Conservation (phyloP, 2,888 invertebrate species). For the Carcina quercana region DNA sequence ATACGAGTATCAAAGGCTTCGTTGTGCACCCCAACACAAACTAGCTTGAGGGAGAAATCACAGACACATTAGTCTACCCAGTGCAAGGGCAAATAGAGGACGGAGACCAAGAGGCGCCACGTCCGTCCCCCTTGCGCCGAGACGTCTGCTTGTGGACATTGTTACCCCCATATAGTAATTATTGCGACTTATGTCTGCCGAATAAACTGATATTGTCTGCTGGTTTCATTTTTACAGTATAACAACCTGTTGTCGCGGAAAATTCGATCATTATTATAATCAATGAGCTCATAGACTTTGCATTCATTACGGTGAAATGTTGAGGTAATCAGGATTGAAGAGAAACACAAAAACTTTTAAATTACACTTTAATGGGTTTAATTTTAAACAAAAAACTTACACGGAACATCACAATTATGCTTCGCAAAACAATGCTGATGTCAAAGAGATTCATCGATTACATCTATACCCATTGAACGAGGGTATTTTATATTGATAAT, state of each 20-base stretch:
- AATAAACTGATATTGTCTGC: too few species aligned
- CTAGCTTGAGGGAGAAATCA: neutral
- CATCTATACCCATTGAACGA: constrained; percentile 23
- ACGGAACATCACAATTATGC: constrained; percentile 75
- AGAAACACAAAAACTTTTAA: constrained; percentile 28
- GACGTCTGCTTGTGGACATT: neutral
- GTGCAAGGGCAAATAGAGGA: constrained; percentile 4
- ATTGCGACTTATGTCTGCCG: too few species aligned
- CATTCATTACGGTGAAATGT: too few species aligned
- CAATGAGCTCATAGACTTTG: too few species aligned
- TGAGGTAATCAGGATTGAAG: too few species aligned
- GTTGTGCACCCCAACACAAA: neutral
- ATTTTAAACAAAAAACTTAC: constrained; percentile 67
- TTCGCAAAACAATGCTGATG: constrained; percentile 67
- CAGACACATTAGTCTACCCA: constrained; percentile 7
- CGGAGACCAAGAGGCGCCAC: constrained; percentile 9
- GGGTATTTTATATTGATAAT: constrained; percentile 25
- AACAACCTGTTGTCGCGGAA: too few species aligned
- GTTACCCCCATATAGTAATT: too few species aligned
- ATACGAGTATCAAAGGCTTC: too few species aligned
- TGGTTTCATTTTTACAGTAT: too few species aligned
- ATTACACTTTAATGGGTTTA: constrained; percentile 69
- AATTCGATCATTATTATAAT: too few species aligned
- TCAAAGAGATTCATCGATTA: constrained; percentile 42
- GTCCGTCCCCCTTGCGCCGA: constrained; percentile 1